Percentiles rank a stretch among this genome's conserved stretches.
phyloP scores from a whole-genome alignment of 2,113 vertebrate species.

The Sclerurus mexicanus region DNA sequence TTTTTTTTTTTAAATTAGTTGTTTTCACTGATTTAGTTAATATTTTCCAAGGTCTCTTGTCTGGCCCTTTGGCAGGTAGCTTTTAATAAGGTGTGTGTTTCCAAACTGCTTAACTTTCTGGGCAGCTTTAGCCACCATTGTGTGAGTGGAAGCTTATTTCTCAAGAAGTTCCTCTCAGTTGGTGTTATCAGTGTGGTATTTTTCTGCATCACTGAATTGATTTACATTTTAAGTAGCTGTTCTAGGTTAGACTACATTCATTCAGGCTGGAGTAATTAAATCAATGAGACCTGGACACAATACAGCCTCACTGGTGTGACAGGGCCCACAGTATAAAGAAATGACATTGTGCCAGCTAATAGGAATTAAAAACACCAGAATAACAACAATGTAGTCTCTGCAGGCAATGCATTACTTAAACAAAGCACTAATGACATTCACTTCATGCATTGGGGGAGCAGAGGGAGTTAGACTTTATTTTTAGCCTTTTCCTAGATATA shows the following conservation, averaged over 20 bases:
- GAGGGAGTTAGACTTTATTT: not conserved
- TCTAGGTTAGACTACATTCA: slow-evolving; percentile 77
- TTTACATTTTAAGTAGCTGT: slow-evolving; percentile 86
- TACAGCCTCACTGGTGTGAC: slow-evolving; percentile 77
- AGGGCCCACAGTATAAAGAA: slow-evolving; percentile 68
- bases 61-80: not conserved
- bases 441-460: not conserved
- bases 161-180: slow-evolving; percentile 63
- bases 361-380: slow-evolving; percentile 70
- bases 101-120: slow-evolving; percentile 71
- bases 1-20: slow-evolving; percentile 13
- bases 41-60: slow-evolving; percentile 17
- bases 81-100: slow-evolving; percentile 62
- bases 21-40: not conserved
- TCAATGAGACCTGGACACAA: slow-evolving; percentile 80
- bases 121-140: slow-evolving; percentile 57
- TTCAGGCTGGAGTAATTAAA: slow-evolving; percentile 85
- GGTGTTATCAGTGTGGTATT: slow-evolving; percentile 83
- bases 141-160: slow-evolving; percentile 78
- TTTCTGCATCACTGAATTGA: slow-evolving; percentile 88
- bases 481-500: not conserved
- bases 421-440: slow-evolving; percentile 45
- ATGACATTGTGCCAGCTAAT: slow-evolving; percentile 61
- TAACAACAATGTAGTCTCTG: slow-evolving; percentile 47
- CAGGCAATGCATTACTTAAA: slow-evolving; percentile 57